phyloP scores from a whole-genome alignment of 2,797 vertebrate genomes.

The Falco berigora region DNA sequence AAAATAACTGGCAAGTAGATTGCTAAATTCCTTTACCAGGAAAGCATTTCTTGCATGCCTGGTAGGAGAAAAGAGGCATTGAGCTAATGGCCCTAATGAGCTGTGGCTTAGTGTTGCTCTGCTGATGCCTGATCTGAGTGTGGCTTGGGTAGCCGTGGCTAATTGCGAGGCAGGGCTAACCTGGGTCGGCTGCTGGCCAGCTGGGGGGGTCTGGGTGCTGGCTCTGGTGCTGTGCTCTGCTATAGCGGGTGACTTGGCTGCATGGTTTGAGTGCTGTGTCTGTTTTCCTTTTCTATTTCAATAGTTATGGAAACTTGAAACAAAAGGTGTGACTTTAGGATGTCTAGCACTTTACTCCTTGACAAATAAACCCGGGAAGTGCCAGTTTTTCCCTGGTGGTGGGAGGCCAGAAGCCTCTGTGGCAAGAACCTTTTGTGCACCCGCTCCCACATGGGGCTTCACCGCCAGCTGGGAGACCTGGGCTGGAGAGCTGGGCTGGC shows the following conservation, averaged over 20 bases:
- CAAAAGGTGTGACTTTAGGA: not conserved
- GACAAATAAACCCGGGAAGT: not conserved
- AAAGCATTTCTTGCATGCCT: not conserved
- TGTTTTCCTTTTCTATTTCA: not conserved
- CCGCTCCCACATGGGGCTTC: not conserved
- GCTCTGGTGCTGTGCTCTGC: not conserved
- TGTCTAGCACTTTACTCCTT: not conserved
- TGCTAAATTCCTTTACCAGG: not conserved
- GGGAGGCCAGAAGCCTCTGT: not conserved
- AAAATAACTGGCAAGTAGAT: not conserved
- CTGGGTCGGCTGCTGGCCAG: too few species aligned
- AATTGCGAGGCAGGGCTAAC: not conserved
- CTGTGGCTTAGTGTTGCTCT: not conserved
- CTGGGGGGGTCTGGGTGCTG: not conserved
- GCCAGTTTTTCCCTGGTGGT: not conserved
- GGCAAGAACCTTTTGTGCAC: not conserved
- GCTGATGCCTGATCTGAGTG: not conserved
- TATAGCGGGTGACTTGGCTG: rapidly evolving
- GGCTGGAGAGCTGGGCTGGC: not conserved
- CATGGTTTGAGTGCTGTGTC: not conserved
- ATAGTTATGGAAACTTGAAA: not conserved
- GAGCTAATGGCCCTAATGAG: not conserved
- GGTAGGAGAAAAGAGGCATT: not conserved
- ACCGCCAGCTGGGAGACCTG: not conserved
- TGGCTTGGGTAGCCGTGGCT: not conserved